These are phyloP conservation scores for Chondrilla cf. caribensis DNA, from an alignment of 37 sponge, comb jelly and placozoan genomes.

Conservation along the genomic window DNA sequence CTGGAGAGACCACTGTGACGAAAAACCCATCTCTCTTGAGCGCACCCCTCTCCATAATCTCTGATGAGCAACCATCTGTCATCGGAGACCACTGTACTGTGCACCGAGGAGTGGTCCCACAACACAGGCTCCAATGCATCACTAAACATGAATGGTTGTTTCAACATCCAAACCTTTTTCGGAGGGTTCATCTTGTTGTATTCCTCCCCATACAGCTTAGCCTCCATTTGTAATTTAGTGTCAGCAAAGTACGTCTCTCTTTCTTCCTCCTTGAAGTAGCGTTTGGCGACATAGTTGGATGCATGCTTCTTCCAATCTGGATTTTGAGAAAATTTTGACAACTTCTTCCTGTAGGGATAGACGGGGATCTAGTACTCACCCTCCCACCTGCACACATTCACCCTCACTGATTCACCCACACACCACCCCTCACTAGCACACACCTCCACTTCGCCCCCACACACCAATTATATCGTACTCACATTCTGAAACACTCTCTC, in stretches of 20 bases:
- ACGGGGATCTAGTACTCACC: neutral
- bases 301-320: constrained; percentile 74
- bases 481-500: constrained; percentile 91
- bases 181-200: constrained; percentile 78
- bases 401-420: too few relatives aligned
- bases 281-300: constrained; percentile 86
- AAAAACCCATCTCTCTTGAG: too few relatives aligned
- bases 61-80: too few relatives aligned
- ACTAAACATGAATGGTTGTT: too few relatives aligned
- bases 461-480: constrained; percentile 1
- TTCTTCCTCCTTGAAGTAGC: constrained; percentile 64
- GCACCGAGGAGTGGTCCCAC: too few relatives aligned
- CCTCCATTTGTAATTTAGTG: constrained; percentile 89
- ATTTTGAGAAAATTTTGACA: constrained; percentile 74
- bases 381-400: too few relatives aligned
- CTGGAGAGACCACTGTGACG: too few relatives aligned
- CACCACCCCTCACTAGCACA: too few relatives aligned
- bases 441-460: neutral
- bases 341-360: constrained; percentile 64
- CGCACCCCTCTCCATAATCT: too few relatives aligned
- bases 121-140: too few relatives aligned
- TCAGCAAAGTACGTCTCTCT: constrained; percentile 70
- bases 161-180: constrained; percentile 84
- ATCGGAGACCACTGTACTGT: too few relatives aligned
- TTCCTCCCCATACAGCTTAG: constrained; percentile 88